Evolutionary conservation across 2,113 vertebrate genomes (phyloP).

Genomic region (Leptobrachium leishanense): DNA sequence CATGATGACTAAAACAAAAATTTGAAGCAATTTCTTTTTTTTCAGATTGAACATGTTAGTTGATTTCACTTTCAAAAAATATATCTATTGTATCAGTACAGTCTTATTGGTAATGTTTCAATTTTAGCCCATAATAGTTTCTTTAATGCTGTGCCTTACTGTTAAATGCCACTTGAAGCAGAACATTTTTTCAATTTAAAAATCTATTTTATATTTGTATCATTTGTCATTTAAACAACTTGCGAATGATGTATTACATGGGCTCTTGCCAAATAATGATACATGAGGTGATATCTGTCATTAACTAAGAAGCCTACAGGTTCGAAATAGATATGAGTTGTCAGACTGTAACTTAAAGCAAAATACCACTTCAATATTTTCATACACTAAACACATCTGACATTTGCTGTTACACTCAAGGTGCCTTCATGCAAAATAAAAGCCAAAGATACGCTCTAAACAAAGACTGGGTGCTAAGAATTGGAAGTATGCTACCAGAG

Average conservation of each 20-base stretch:
- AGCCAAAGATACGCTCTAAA: conserved; percentile 14
- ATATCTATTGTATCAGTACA: no score
- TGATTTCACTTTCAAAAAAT: no score
- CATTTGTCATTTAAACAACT: conserved; percentile 12
- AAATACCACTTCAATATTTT: conserved; percentile 47
- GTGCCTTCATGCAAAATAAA: conserved; percentile 48
- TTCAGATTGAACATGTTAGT: no score
- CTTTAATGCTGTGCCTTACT: not conserved
- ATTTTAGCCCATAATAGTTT: no score
- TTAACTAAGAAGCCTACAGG: conserved; percentile 25
- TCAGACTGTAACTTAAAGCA: conserved; percentile 49
- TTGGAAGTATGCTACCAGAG: no score
- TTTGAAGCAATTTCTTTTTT: no score
- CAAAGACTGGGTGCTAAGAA: not conserved
- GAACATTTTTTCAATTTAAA: not conserved
- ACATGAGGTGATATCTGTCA: conserved; percentile 45
- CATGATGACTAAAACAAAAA: no score
- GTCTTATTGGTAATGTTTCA: not conserved
- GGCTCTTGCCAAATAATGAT: conserved; percentile 3
- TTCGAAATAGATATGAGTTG: conserved; percentile 50
- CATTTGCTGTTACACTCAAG: conserved; percentile 56
- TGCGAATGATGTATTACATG: conserved; percentile 15
- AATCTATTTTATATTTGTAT: not conserved
- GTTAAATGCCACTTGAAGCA: not conserved
- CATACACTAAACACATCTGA: conserved; percentile 52